Percentiles rank a stretch among this genome's conserved stretches.
phyloP scores from a whole-genome alignment of 2,113 vertebrate species.

The Phyllopteryx taeniolatus region DNA sequence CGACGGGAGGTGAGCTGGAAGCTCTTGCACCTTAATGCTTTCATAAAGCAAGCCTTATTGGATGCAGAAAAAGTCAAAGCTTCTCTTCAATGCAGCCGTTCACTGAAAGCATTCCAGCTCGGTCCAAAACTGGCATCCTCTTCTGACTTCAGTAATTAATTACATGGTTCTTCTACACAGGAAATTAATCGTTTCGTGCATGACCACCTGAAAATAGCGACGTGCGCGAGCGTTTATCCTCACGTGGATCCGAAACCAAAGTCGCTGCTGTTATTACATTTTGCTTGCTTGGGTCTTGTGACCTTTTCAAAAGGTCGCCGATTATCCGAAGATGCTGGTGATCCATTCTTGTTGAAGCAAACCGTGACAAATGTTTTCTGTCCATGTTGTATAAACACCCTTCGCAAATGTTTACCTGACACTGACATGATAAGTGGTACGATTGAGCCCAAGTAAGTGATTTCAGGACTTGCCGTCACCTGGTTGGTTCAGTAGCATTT shows the following conservation, averaged over 20 bases:
- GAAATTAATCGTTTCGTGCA: conserved; percentile 23
- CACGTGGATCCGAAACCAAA: conserved; percentile 4
- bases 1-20: conserved; percentile 17
- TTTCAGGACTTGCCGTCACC: no score
- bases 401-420: neutral
- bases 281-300: neutral
- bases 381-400: neutral
- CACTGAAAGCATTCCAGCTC: conserved; percentile 12
- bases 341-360: neutral
- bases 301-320: conserved; percentile 6
- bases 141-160: conserved; percentile 20
- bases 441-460: neutral
- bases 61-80: neutral
- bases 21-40: neutral
- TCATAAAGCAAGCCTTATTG: conserved; percentile 15
- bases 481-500: no score
- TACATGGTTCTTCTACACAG: conserved; percentile 9
- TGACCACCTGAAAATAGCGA: conserved; percentile 1
- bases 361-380: conserved; percentile 5
- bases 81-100: conserved; percentile 4
- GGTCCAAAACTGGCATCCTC: conserved; percentile 17
- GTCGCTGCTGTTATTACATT: conserved; percentile 10
- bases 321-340: neutral
- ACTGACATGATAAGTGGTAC: neutral
- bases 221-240: conserved; percentile 16